Base-by-base conservation (phyloP, 2,888 invertebrate species). In the Orchestes rusci region DNA sequence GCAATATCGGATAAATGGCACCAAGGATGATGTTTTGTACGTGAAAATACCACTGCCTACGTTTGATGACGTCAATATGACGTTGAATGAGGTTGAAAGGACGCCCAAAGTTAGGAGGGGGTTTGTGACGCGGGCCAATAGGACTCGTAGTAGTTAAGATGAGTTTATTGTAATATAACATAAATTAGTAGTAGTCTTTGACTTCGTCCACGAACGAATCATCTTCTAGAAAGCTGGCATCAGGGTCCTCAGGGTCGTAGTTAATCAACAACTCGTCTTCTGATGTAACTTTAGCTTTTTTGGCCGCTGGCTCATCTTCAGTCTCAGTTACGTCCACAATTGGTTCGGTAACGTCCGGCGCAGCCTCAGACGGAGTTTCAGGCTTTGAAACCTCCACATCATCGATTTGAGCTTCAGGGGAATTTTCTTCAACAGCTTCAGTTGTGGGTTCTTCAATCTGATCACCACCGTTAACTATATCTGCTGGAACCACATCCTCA, bases 41-140 rank as follows among this genome's bases (percentile, higher is more conserved):
- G 65, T 68, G 2, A 62, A 63, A 53, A 66, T 68, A 43, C 67
- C 67, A 37, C 53, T 68, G 42, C 67, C 67, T 3, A 65, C 63
- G 48, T 60, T 63, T 40, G 59, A 43, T 20, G 44, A 47, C n/a
- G 36, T 18, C 12, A 18, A 36, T 2, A 37, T 38, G 27, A 32
- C 28, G 4, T 27, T 10, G 7, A 34, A 16, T 20, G 36, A 20
- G 17, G 16, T 13, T 13, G 30, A 30, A 10, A 16, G 39, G 19
- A 39, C 12, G 8, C n/a, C 33, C 3, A 57, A 59, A 4, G 46
- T 56, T 4, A 55, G 62, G 39, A 59, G 58, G 50, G 58, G 64
- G 44, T 63, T 58, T 35, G 57, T 67, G 29, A 63, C 62, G 5
- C 59, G 65, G 43, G 61, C 66, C 29, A 67, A 64, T 51, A 53